These are phyloP conservation scores for Centruroides sculpturatus DNA, from an alignment of 1,140 invertebrate species.

Conservation along the genomic window DNA sequence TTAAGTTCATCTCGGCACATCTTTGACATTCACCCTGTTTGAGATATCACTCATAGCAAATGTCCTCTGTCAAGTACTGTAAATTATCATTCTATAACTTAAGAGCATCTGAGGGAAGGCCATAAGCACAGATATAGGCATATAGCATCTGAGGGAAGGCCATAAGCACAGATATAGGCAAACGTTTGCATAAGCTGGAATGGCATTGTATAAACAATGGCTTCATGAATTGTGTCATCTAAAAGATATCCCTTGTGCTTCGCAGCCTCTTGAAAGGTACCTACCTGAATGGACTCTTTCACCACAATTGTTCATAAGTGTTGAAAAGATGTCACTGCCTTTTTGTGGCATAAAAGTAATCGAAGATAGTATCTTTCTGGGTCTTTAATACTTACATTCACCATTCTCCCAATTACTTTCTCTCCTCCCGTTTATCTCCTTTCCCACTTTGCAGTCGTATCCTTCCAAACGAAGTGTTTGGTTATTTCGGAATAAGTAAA, in stretches of 20 bases:
- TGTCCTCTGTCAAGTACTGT: not conserved
- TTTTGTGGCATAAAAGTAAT: slow-evolving; percentile 15
- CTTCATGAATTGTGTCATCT: not conserved
- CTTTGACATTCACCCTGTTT: too few relatives aligned
- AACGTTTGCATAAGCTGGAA: not conserved
- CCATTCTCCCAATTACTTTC: too few relatives aligned
- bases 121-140: too few relatives aligned
- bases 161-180: not conserved
- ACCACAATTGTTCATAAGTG: slow-evolving; percentile 15
- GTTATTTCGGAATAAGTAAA: too few relatives aligned
- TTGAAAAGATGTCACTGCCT: slow-evolving; percentile 15
- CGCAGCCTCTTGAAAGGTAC: not conserved
- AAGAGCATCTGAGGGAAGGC: too few relatives aligned
- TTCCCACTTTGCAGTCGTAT: too few relatives aligned
- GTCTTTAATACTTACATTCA: too few relatives aligned
- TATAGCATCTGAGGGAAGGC: not conserved
- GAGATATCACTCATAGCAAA: too few relatives aligned
- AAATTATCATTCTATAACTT: not conserved
- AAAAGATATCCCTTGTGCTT: too few relatives aligned
- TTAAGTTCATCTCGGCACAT: not conserved
- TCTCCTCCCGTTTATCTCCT: too few relatives aligned
- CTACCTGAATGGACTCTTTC: not conserved
- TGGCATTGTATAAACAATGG: not conserved
- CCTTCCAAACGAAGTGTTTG: too few relatives aligned
- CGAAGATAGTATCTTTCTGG: slow-evolving; percentile 19